Percentiles rank a stretch among this genome's conserved stretches.
phyloP scores from a whole-genome alignment of 2,797 vertebrate genomes.

The Hippopotamyrus pictus region DNA sequence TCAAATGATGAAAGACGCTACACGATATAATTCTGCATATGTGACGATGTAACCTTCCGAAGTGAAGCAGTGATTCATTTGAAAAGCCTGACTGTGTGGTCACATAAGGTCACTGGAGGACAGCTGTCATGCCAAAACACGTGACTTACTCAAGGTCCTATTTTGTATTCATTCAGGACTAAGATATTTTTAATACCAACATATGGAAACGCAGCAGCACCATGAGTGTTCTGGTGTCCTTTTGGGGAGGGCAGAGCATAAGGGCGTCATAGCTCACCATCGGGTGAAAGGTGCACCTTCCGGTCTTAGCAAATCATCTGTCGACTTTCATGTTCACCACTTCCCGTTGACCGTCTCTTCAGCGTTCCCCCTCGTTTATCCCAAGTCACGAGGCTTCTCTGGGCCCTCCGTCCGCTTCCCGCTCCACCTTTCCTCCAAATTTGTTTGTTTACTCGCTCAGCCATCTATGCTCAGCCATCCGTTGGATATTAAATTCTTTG shows the following conservation, averaged over 20 bases:
- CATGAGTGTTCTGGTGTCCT: background rate
- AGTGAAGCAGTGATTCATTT: background rate
- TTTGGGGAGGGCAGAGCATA: background rate
- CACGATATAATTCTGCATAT: background rate
- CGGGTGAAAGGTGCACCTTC: background rate
- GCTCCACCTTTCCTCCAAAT: background rate
- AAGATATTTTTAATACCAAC: background rate
- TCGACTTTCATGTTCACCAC: background rate
- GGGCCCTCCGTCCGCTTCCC: background rate
- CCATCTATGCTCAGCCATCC: conserved; percentile 32
- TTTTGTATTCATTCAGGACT: background rate
- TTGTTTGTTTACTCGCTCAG: background rate
- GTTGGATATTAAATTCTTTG: conserved; percentile 58
- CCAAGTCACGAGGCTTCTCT: background rate
- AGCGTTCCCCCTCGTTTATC: background rate
- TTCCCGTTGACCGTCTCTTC: background rate
- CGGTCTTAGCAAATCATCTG: background rate
- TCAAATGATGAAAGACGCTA: background rate
- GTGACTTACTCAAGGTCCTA: conserved; percentile 3
- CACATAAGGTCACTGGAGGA: background rate
- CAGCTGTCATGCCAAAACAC: background rate
- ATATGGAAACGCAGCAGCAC: background rate
- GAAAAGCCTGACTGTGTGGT: background rate
- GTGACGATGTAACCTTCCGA: background rate
- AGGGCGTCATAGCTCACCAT: background rate